These are phyloP conservation scores for Oreonectes daqikongensis DNA, from an alignment of 2,797 vertebrate genomes.

Conservation along the genomic window DNA sequence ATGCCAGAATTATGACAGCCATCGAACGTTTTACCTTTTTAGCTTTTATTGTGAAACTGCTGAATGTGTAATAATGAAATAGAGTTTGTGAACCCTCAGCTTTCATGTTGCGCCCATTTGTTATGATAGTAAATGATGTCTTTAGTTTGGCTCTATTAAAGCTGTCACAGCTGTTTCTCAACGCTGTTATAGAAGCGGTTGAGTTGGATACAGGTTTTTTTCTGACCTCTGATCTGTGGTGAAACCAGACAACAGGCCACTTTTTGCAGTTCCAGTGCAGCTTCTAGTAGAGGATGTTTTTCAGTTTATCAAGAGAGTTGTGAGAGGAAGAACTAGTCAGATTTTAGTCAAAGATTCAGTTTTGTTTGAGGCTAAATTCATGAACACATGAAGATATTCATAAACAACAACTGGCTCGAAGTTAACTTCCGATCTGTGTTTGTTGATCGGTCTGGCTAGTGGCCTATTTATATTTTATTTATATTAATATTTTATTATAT, in stretches of 20 bases:
- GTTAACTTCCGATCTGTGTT: too few species aligned
- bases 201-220: neutral
- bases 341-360: too few species aligned
- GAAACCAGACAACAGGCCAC: too few species aligned
- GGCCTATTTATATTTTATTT: too few species aligned
- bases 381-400: too few species aligned
- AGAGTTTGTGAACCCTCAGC: slow-evolving; percentile 17
- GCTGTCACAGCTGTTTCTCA: slow-evolving; percentile 27
- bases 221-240: neutral
- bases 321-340: too few species aligned
- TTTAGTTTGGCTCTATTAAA: slow-evolving; percentile 29
- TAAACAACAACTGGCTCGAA: too few species aligned
- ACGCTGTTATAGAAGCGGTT: neutral
- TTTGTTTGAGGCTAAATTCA: too few species aligned
- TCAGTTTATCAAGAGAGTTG: too few species aligned
- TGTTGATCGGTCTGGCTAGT: too few species aligned
- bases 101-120: slow-evolving; percentile 13
- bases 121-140: slow-evolving; percentile 30
- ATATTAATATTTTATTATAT: too few species aligned
- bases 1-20: slow-evolving; percentile 36
- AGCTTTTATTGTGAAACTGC: slow-evolving; percentile 37
- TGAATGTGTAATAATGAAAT: neutral
- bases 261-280: too few species aligned
- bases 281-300: neutral
- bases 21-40: slow-evolving; percentile 36